Percentiles rank a stretch among this genome's conserved stretches.
Conservation (phyloP, 2,797 vertebrate genomes). For the Champsocephalus gunnari region DNA sequence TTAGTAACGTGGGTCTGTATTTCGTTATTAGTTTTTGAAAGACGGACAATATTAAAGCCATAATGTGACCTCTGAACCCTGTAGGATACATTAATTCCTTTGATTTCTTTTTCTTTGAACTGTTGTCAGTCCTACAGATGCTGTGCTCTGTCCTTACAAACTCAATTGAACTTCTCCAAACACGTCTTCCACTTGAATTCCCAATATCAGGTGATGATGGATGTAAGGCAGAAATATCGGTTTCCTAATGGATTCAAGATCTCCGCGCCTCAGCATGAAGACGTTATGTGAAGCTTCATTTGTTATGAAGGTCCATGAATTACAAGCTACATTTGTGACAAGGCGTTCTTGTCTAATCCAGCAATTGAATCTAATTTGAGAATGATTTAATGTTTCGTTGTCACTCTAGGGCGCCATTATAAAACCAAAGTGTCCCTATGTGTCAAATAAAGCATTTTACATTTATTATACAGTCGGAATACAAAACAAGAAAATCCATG, state of each 20-base stretch:
- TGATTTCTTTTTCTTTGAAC: constrained; percentile 11
- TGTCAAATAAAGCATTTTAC: constrained; percentile 22
- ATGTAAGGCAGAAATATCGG: constrained; percentile 9
- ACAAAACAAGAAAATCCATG: neutral
- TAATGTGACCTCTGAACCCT: neutral
- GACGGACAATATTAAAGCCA: constrained; percentile 6
- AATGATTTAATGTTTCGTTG: constrained; percentile 28
- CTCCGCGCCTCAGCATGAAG: constrained; percentile 1
- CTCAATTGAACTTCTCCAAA: constrained; percentile 24
- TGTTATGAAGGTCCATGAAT: constrained; percentile 18
- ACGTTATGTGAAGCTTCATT: constrained; percentile 7
- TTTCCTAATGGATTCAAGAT: constrained; percentile 12
- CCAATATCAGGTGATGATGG: constrained; percentile 36
- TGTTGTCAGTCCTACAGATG: constrained; percentile 18
- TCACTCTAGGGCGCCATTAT: neutral
- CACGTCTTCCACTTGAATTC: constrained; percentile 26
- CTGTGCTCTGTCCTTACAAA: constrained; percentile 9
- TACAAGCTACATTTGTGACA: constrained; percentile 6
- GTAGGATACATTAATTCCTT: constrained; percentile 2
- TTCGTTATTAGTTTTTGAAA: constrained; percentile 22
- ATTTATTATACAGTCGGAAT: neutral
- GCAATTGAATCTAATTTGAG: constrained; percentile 12
- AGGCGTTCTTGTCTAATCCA: constrained; percentile 9
- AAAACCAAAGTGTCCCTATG: constrained; percentile 17
- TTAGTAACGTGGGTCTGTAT: constrained; percentile 12